Percentiles rank a stretch among this genome's conserved stretches.
Evolutionary conservation across 2,888 invertebrate genomes (phyloP).

Genomic region (Rotaria socialis): DNA sequence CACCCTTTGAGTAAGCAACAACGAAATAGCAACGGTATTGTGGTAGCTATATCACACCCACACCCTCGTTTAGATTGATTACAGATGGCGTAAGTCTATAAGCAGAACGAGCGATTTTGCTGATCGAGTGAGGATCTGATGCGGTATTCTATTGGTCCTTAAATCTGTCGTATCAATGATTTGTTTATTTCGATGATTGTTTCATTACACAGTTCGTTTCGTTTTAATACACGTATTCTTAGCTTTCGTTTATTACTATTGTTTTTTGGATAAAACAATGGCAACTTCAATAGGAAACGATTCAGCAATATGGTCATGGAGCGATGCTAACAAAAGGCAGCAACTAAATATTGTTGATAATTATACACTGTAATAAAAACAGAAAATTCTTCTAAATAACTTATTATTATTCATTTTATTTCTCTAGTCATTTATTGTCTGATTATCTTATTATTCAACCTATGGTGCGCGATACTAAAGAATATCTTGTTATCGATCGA

Average conservation of each 20-base stretch:
- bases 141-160: not conserved
- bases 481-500: conserved; percentile 33
- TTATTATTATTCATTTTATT: too few relatives aligned
- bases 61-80: not conserved
- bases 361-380: not conserved
- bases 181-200: not conserved
- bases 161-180: not conserved
- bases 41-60: too few relatives aligned
- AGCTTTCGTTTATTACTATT: not conserved
- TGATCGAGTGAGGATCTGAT: too few relatives aligned
- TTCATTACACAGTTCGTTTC: not conserved
- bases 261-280: not conserved
- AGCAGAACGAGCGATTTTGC: not conserved
- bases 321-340: not conserved
- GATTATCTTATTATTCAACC: not conserved
- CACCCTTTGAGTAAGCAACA: too few relatives aligned
- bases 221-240: too few relatives aligned
- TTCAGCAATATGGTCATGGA: not conserved
- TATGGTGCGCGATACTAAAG: not conserved
- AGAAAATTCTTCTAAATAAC: not conserved
- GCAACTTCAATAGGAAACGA: not conserved
- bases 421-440: not conserved
- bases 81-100: not conserved
- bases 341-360: not conserved
- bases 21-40: too few relatives aligned